These are phyloP conservation scores for Scaptomyza flava DNA, from an alignment of 2,888 invertebrate genomes.

Conservation along the genomic window DNA sequence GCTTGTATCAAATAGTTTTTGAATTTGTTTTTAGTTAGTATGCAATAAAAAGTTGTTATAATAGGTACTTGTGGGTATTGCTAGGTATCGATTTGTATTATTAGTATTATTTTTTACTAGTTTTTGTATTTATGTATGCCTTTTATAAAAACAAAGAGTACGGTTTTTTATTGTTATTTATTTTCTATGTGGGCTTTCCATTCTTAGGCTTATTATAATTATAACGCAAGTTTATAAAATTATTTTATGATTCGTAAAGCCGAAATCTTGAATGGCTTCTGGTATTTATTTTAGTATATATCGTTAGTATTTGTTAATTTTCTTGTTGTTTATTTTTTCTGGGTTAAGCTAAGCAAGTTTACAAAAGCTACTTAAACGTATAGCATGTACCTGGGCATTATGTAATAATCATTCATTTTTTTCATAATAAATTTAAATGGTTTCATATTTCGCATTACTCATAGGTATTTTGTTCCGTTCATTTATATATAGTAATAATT, in stretches of 20 bases:
- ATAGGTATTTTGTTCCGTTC: slow-evolving; percentile 60
- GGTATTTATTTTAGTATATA: slow-evolving; percentile 8
- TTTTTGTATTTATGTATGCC: slow-evolving; percentile 30
- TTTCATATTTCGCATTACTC: slow-evolving; percentile 40
- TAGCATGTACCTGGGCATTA: slow-evolving; percentile 55
- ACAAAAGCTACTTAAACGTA: slow-evolving; percentile 78
- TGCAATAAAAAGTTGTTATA: slow-evolving; percentile 74
- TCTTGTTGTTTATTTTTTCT: slow-evolving; percentile 25
- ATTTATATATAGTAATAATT: slow-evolving; percentile 37
- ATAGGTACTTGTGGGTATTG: slow-evolving; percentile 76
- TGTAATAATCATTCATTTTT: slow-evolving; percentile 13
- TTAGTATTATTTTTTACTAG: slow-evolving; percentile 5
- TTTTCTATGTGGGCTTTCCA: slow-evolving; percentile 27
- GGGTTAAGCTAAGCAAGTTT: slow-evolving; percentile 76
- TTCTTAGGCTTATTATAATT: slow-evolving; percentile 29
- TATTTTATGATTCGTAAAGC: slow-evolving; percentile 52
- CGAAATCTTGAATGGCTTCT: slow-evolving; percentile 39
- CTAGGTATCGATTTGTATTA: slow-evolving; percentile 65
- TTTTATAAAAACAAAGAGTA: slow-evolving; percentile 63
- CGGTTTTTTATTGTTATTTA: slow-evolving; percentile 17
- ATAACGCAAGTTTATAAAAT: slow-evolving; percentile 68
- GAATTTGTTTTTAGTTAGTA: slow-evolving; percentile 38
- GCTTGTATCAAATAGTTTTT: slow-evolving; percentile 70
- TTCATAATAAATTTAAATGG: slow-evolving; percentile 51
- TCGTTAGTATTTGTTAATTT: slow-evolving; percentile 15